phyloP scores from a whole-genome alignment of 2,888 invertebrate genomes.

The Lampropteryx suffumata region DNA sequence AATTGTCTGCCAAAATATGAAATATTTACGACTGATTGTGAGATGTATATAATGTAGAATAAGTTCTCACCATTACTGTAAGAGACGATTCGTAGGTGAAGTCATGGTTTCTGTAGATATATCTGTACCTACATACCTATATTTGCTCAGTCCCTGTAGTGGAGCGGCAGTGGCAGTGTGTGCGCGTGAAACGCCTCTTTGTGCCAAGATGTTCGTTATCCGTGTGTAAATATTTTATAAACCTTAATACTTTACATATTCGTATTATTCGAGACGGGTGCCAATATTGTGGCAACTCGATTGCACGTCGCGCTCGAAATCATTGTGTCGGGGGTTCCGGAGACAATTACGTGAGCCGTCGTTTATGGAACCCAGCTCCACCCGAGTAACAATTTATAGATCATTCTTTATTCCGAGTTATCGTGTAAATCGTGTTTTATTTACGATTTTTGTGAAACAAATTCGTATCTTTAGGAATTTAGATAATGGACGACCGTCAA shows the following conservation, averaged over 20 bases:
- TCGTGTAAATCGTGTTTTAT: slow-evolving; percentile 39
- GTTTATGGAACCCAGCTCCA: slow-evolving; percentile 30
- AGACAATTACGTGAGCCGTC: slow-evolving; percentile 33
- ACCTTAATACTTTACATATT: slow-evolving; percentile 54
- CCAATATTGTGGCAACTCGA: slow-evolving; percentile 50
- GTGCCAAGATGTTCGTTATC: slow-evolving; percentile 75
- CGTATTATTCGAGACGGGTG: slow-evolving; percentile 53
- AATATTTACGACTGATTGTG: slow-evolving; percentile 79
- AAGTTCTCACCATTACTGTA: slow-evolving; percentile 73
- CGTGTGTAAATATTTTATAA: slow-evolving; percentile 65
- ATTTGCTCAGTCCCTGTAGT: slow-evolving; percentile 80
- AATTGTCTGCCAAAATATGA: slow-evolving; percentile 76
- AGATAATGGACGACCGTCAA: slow-evolving; percentile 52
- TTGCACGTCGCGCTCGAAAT: slow-evolving; percentile 37
- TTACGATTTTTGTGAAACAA: slow-evolving; percentile 37
- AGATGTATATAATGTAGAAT: slow-evolving; percentile 78
- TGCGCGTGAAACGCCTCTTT: slow-evolving; percentile 72
- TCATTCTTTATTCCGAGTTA: slow-evolving; percentile 40
- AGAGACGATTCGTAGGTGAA: slow-evolving; percentile 62
- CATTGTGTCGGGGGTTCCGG: slow-evolving; percentile 32
- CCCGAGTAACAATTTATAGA: slow-evolving; percentile 44
- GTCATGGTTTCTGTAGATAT: slow-evolving; percentile 73
- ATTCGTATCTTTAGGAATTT: slow-evolving; percentile 38
- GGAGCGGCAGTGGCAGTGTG: slow-evolving; percentile 52
- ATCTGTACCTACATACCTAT: slow-evolving; percentile 75